A percentile compares a stretch with the other conserved stretches of the same genome.
Conservation (phyloP, 2,113 vertebrate species). For the Engystomops pustulosus region DNA sequence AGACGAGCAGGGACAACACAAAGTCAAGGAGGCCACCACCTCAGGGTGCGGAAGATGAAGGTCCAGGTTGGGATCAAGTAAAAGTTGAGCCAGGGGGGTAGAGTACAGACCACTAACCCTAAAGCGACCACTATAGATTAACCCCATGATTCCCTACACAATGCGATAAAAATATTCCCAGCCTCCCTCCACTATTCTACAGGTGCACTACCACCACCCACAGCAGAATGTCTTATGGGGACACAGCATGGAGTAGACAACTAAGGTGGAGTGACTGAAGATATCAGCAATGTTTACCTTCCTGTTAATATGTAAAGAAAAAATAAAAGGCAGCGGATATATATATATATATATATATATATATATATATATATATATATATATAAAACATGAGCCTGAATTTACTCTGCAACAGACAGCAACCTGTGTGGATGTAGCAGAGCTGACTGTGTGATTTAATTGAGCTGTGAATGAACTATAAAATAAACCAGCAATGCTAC, state of each 20-base stretch:
- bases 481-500: too few species aligned
- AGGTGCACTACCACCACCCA: neutral
- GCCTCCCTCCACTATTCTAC: neutral
- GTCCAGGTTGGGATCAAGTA: neutral
- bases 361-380: too few species aligned
- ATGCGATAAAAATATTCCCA: too few species aligned
- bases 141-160: neutral
- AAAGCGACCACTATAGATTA: neutral
- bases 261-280: neutral
- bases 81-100: neutral
- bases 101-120: neutral
- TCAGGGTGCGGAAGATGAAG: neutral
- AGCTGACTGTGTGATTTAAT: neutral
- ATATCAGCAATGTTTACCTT: slow-evolving; percentile 14
- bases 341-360: too few species aligned
- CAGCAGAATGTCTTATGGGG: too few species aligned
- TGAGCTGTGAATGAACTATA: too few species aligned
- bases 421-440: slow-evolving; percentile 12
- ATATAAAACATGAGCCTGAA: neutral
- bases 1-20: slow-evolving; percentile 13
- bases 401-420: too few species aligned
- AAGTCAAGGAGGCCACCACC: neutral
- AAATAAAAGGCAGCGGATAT: too few species aligned
- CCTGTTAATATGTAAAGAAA: slow-evolving; percentile 20
- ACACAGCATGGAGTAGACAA: neutral